Conservation (phyloP, 2,888 invertebrate species). For the Dioctria linearis region DNA sequence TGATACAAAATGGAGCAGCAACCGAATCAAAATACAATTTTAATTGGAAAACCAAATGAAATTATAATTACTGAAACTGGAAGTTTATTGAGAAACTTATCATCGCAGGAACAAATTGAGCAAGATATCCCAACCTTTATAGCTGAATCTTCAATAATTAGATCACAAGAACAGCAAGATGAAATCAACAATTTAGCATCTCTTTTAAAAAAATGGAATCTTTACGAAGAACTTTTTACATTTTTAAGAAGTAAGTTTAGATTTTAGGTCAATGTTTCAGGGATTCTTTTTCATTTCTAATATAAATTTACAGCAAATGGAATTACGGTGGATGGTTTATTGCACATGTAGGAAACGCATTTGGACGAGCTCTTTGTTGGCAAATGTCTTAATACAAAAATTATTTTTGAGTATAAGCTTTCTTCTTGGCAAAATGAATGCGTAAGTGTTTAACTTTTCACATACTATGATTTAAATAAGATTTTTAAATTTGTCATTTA, state of each 20-base stretch:
- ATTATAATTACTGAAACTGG: background rate
- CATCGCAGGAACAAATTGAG: background rate
- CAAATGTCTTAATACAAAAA: background rate
- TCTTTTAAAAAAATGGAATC: background rate
- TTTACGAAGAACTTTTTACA: background rate
- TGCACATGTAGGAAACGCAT: constrained; percentile 20
- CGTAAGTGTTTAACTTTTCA: too few species aligned
- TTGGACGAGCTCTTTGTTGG: constrained; percentile 24
- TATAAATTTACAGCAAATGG: background rate
- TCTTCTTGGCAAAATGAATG: constrained; percentile 2
- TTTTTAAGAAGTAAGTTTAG: constrained; percentile 7
- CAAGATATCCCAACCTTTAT: background rate
- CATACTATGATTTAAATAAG: background rate
- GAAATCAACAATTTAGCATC: background rate
- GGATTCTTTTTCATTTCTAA: background rate
- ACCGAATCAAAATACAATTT: background rate
- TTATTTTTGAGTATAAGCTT: constrained; percentile 18
- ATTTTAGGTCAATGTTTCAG: too few species aligned
- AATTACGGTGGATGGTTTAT: background rate
- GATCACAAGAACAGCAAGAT: background rate
- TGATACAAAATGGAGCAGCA: too few species aligned
- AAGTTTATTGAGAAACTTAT: background rate
- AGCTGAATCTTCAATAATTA: background rate
- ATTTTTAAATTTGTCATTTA: background rate
- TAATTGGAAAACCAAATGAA: background rate